Conservation (phyloP, 2,888 invertebrate species). For the Enchytraeus crypticus region DNA sequence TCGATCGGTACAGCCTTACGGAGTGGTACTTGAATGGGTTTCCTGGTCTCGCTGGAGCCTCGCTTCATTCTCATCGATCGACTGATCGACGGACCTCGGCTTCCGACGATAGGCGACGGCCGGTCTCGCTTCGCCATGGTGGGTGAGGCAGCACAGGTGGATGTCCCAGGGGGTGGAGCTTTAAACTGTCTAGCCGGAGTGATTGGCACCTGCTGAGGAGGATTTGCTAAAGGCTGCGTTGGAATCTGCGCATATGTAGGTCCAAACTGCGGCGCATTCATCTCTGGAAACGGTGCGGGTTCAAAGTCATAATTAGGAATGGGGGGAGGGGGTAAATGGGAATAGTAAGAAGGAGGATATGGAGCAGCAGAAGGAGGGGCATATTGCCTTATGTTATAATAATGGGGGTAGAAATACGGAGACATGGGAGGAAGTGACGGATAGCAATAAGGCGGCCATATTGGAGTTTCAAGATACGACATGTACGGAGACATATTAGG, state of each 20-base stretch:
- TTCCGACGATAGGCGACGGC: not conserved
- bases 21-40: too few species aligned
- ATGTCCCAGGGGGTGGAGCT: not conserved
- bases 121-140: not conserved
- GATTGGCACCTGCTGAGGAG: not conserved
- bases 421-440: not conserved
- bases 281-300: too few species aligned
- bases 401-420: slow-evolving; percentile 4
- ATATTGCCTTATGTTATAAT: too few species aligned
- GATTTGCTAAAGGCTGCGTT: not conserved
- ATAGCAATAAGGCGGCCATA: slow-evolving; percentile 4
- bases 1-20: not conserved
- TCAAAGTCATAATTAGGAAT: not conserved
- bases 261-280: not conserved
- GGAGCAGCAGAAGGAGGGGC: slow-evolving; percentile 3
- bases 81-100: not conserved
- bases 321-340: not conserved
- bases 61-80: not conserved
- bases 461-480: slow-evolving; percentile 3
- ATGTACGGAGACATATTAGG: not conserved
- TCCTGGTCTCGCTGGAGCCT: not conserved
- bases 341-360: slow-evolving; percentile 6
- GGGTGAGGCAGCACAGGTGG: not conserved
- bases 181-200: not conserved
- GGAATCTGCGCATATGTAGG: not conserved